Evolutionary conservation across 2,888 invertebrate species (phyloP).

Genomic region (Metallyticus violacea): DNA sequence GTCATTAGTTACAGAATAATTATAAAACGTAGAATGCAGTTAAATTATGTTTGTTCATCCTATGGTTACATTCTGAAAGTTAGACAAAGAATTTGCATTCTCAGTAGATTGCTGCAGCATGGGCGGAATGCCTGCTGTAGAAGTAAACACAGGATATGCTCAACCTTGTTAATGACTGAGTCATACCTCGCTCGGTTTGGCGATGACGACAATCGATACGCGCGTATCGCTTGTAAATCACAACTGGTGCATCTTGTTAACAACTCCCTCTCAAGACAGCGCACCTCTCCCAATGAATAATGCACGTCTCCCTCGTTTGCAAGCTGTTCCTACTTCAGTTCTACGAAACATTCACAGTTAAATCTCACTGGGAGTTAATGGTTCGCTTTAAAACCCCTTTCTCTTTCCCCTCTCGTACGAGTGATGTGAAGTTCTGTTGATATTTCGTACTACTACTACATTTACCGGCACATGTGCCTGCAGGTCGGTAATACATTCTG

Average conservation of each 20-base stretch:
- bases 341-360: background rate
- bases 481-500: too few species aligned
- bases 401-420: too few species aligned
- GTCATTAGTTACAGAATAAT: too few species aligned
- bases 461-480: too few species aligned
- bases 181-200: background rate
- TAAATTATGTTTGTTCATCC: too few species aligned
- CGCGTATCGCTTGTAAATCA: background rate
- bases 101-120: too few species aligned
- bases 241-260: background rate
- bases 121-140: background rate
- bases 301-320: background rate
- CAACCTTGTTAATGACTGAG: background rate
- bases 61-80: too few species aligned
- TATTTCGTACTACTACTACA: too few species aligned
- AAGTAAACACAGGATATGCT: background rate
- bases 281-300: background rate
- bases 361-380: background rate
- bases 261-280: background rate
- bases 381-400: too few species aligned
- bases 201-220: background rate
- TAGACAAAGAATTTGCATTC: too few species aligned
- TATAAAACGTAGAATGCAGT: too few species aligned
- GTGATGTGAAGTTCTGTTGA: too few species aligned
- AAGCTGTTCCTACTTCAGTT: background rate